Conservation (phyloP, 2,113 vertebrate genomes). For the Mesitornis unicolor region DNA sequence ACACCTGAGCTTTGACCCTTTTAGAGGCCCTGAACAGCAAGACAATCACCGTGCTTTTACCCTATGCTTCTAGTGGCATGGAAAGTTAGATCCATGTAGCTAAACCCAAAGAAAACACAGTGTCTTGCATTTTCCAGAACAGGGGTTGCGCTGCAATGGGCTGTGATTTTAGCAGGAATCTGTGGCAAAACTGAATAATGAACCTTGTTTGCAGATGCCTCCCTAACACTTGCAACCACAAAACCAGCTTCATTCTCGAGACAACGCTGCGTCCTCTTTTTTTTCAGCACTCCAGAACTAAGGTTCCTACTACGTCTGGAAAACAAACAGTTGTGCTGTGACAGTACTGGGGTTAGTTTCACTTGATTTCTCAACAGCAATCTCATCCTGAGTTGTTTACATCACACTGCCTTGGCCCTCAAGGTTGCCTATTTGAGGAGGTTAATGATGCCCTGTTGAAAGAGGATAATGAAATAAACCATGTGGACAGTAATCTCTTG, state of each 20-base stretch:
- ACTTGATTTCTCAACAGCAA: neutral
- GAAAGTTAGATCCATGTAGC: neutral
- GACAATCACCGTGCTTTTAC: neutral
- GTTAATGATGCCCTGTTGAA: neutral
- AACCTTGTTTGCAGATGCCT: neutral
- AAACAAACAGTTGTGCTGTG: neutral
- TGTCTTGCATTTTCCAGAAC: neutral
- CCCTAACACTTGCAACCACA: neutral
- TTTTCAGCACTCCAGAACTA: neutral
- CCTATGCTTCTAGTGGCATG: neutral
- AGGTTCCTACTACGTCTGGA: neutral
- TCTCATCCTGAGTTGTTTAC: neutral
- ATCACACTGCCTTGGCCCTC: neutral
- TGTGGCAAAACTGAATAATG: neutral
- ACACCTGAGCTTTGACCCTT: neutral
- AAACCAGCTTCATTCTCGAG: neutral
- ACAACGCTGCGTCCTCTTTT: neutral
- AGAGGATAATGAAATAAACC: neutral
- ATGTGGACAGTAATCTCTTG: neutral
- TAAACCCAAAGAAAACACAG: neutral
- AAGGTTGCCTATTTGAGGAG: neutral
- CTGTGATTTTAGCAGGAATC: neutral
- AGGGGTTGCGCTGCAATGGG: neutral
- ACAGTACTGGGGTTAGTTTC: neutral
- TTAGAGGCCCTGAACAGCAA: neutral